Percentiles rank a stretch among this genome's conserved stretches.
phyloP scores from a whole-genome alignment of 1,140 invertebrate species.

The Drosophila auraria region DNA sequence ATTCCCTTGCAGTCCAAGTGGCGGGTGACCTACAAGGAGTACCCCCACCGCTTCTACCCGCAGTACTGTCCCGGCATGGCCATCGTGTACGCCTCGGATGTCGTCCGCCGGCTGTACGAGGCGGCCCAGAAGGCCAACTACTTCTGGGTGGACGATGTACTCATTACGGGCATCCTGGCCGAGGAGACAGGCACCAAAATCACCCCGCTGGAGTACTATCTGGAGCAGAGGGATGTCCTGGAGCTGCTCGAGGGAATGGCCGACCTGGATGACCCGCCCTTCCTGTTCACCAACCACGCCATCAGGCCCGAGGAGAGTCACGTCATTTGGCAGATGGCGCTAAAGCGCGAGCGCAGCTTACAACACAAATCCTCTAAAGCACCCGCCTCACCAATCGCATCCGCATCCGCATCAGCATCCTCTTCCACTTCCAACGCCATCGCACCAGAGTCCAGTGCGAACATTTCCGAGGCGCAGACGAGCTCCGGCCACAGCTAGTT shows the following conservation, averaged over 20 bases:
- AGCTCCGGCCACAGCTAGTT: constrained; percentile 58
- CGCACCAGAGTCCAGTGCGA: constrained; percentile 3
- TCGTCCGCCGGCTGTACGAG: constrained; percentile 88
- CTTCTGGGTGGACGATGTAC: constrained; percentile 95
- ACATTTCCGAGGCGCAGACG: constrained; percentile 9
- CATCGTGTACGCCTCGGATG: constrained; percentile 90
- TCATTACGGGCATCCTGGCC: constrained; percentile 91
- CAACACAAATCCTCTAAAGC: constrained; percentile 12
- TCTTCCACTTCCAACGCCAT: constrained; percentile 14
- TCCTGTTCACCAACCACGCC: constrained; percentile 87
- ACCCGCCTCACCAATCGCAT: constrained; percentile 20
- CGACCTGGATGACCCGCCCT: constrained; percentile 74
- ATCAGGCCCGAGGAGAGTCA: constrained; percentile 85
- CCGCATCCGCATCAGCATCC: constrained; percentile 6
- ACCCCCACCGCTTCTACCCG: constrained; percentile 88
- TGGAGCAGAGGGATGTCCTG: constrained; percentile 76
- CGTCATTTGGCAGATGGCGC: constrained; percentile 83
- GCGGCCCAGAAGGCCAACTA: constrained; percentile 88
- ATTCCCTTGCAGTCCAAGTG: constrained; percentile 88
- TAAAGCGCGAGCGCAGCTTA: constrained; percentile 23
- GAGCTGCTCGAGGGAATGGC: constrained; percentile 62
- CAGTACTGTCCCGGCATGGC: constrained; percentile 91
- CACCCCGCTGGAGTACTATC: constrained; percentile 86
- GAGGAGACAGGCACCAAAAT: constrained; percentile 87
- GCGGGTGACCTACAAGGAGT: constrained; percentile 90